A percentile compares a stretch with the other conserved stretches of the same genome.
Evolutionary conservation across 2,113 vertebrate species (phyloP).

Genomic region (Tiliqua scincoides): DNA sequence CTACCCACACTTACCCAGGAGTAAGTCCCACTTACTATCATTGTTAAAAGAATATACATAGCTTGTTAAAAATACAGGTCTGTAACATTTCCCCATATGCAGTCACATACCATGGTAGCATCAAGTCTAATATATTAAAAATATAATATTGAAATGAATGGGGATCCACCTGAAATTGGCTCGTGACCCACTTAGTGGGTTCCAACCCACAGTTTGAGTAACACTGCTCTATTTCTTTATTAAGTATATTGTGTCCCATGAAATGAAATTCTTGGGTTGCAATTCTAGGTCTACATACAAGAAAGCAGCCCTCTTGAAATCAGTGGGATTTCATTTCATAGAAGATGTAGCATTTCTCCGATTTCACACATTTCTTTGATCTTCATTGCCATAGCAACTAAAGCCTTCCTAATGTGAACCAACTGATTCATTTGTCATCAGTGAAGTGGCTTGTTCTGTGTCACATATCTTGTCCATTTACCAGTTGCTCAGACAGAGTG

Average conservation of each 20-base stretch:
- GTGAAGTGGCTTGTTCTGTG: neutral
- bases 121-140: too few species aligned
- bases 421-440: slow-evolving; percentile 3
- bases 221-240: neutral
- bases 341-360: neutral
- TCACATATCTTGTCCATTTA: neutral
- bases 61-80: too few species aligned
- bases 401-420: neutral
- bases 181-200: too few species aligned
- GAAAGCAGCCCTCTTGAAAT: neutral
- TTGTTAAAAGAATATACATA: too few species aligned
- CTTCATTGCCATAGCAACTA: slow-evolving; percentile 2
- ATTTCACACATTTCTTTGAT: neutral
- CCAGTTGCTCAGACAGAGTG: neutral
- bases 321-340: neutral
- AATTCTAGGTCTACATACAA: neutral
- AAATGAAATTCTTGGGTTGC: neutral
- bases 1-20: too few species aligned
- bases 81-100: too few species aligned
- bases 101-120: too few species aligned
- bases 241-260: neutral
- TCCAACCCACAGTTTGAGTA: too few species aligned
- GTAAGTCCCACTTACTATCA: too few species aligned
- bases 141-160: too few species aligned
- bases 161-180: too few species aligned